phyloP scores from a whole-genome alignment of 2,113 vertebrate genomes.

The Spheniscus mendiculus region DNA sequence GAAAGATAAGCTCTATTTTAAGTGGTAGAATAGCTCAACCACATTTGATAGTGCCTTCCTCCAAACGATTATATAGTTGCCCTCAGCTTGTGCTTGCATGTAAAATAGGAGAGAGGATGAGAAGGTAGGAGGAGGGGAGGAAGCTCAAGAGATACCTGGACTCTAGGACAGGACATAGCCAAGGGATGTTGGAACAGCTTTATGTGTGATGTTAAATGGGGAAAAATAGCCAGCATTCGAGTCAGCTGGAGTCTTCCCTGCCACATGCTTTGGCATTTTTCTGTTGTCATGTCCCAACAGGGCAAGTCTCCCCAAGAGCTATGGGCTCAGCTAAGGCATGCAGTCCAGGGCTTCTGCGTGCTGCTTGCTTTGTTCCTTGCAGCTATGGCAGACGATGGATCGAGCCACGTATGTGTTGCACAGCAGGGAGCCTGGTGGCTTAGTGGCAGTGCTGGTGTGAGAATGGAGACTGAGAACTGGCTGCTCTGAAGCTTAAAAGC shows the following conservation, averaged over 20 bases:
- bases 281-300: fast-evolving
- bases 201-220: neutral
- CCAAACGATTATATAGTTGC: neutral
- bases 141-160: neutral
- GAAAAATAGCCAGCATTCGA: neutral
- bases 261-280: neutral
- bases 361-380: neutral
- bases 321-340: neutral
- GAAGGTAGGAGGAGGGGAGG: neutral
- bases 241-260: neutral
- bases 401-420: fast-evolving
- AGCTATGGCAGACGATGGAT: neutral
- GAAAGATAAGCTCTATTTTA: neutral
- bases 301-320: neutral
- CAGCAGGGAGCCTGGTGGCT: neutral
- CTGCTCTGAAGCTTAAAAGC: neutral
- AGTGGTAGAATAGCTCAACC: neutral
- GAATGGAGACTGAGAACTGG: neutral
- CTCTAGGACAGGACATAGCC: neutral
- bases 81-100: neutral
- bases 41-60: neutral
- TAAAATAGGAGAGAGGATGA: neutral
- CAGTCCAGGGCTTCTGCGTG: neutral
- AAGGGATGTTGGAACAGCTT: neutral
- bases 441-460: neutral